Percentiles rank a stretch among this genome's conserved stretches.
These are phyloP conservation scores for Antechinus stuartii DNA, from an alignment of 2,113 vertebrate species.

Conservation along the genomic window DNA sequence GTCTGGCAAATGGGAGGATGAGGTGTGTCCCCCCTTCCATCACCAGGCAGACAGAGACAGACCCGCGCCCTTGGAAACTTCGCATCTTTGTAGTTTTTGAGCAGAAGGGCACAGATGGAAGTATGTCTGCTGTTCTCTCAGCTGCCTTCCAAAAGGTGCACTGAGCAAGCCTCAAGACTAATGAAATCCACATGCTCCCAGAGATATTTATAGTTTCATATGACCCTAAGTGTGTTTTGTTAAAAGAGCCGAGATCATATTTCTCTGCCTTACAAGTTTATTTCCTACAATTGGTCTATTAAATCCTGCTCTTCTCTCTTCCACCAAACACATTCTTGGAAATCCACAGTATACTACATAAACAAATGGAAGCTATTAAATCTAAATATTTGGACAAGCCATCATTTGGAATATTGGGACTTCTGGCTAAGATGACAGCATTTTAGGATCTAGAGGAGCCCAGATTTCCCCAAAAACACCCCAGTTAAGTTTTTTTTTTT, in stretches of 20 bases:
- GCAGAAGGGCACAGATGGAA: slow-evolving; percentile 70
- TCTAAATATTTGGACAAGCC: slow-evolving; percentile 72
- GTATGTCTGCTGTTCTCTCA: slow-evolving; percentile 46
- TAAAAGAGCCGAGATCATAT: slow-evolving; percentile 65
- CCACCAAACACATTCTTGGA: slow-evolving; percentile 67
- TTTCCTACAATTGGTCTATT: slow-evolving; percentile 74
- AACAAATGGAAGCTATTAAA: slow-evolving; percentile 62
- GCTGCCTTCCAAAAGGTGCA: slow-evolving; percentile 77
- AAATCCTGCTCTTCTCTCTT: slow-evolving; percentile 52
- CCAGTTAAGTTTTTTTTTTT: not conserved
- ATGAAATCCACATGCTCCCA: slow-evolving; percentile 63
- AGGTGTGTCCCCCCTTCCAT: slow-evolving; percentile 75
- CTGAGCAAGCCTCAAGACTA: slow-evolving; percentile 13
- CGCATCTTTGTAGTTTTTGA: slow-evolving; percentile 76
- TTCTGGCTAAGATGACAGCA: not conserved
- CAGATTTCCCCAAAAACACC: not conserved
- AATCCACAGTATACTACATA: slow-evolving; percentile 52
- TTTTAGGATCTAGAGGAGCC: not conserved
- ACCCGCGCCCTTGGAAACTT: slow-evolving; percentile 77
- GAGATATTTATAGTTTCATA: slow-evolving; percentile 74
- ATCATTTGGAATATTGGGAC: slow-evolving; percentile 14
- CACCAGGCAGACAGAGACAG: slow-evolving; percentile 66
- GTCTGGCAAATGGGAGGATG: slow-evolving; percentile 71
- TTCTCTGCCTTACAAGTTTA: slow-evolving; percentile 68
- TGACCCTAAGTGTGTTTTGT: slow-evolving; percentile 55